A percentile compares a stretch with the other conserved stretches of the same genome.
phyloP scores from a whole-genome alignment of 2,888 invertebrate genomes.

The Petrolisthes cinctipes region DNA sequence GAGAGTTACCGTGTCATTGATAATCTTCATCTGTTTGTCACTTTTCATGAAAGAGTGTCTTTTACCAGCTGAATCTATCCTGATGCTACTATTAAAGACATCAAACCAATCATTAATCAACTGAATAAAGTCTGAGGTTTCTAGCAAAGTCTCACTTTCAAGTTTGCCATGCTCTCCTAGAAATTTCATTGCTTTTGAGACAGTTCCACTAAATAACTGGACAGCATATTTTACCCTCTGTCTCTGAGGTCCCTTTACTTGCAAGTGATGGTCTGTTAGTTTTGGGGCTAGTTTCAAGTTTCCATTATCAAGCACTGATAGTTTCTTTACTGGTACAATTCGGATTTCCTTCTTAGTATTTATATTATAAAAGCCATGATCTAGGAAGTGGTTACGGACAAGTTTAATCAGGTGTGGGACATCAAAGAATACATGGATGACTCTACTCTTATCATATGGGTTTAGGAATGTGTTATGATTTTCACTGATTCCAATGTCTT shows the following conservation, averaged over 20 bases:
- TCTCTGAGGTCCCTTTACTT: conserved; percentile 4
- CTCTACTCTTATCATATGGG: neutral
- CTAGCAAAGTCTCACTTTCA: neutral
- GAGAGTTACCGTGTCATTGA: neutral
- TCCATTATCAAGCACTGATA: neutral
- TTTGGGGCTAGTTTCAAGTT: conserved; percentile 14
- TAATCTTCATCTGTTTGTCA: neutral
- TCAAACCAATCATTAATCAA: conserved; percentile 7
- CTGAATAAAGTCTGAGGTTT: conserved; percentile 9
- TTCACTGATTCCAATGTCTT: neutral
- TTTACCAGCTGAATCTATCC: neutral
- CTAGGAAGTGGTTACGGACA: conserved; percentile 4
- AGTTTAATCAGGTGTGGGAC: conserved; percentile 8
- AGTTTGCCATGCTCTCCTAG: neutral
- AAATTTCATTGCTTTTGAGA: neutral
- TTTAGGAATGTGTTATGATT: neutral
- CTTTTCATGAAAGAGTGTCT: neutral
- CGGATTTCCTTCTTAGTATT: neutral
- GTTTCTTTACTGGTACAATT: neutral
- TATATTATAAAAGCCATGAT: neutral
- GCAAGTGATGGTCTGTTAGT: neutral
- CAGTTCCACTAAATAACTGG: conserved; percentile 6
- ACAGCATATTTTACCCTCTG: conserved; percentile 8
- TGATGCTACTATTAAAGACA: neutral
- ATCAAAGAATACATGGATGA: neutral